Conservation (phyloP, 2,797 vertebrate species). For the Distichodus sexfasciatus region DNA sequence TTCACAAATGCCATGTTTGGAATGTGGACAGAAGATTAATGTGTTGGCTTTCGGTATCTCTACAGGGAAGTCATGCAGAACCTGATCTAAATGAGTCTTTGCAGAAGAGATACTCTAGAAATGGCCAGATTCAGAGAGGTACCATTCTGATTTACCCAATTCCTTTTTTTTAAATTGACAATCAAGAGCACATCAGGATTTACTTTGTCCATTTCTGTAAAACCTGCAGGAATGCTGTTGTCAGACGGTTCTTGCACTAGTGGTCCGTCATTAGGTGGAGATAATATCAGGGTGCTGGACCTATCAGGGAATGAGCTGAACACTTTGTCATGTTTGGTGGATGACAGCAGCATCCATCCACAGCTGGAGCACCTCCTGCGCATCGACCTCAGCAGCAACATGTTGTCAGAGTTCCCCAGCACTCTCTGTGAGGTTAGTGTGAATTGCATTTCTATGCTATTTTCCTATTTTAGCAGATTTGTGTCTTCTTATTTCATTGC, state of each 20-base stretch:
- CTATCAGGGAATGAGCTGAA: constrained; percentile 92
- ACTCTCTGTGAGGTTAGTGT: constrained; percentile 88
- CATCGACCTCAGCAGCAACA: constrained; percentile 90
- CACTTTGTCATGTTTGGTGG: constrained; percentile 80
- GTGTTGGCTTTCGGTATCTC: not conserved
- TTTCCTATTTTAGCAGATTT: not conserved
- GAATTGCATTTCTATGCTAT: not conserved
- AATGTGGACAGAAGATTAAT: not conserved
- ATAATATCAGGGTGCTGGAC: constrained; percentile 86
- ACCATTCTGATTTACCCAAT: not conserved
- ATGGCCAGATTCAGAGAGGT: constrained; percentile 69
- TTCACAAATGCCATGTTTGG: too few species aligned
- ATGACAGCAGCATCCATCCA: constrained; percentile 69
- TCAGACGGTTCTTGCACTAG: constrained; percentile 69
- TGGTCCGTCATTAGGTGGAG: constrained; percentile 62
- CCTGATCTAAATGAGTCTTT: constrained; percentile 59
- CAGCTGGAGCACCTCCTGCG: constrained; percentile 83
- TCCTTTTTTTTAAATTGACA: not conserved
- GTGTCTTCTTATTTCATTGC: not conserved
- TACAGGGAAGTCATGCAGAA: constrained; percentile 75
- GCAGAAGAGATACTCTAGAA: constrained; percentile 51
- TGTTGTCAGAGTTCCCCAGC: constrained; percentile 77
- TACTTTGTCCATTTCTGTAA: not conserved
- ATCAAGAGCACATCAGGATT: not conserved
- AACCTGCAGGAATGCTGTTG: constrained; percentile 51